phyloP scores from a whole-genome alignment of 2,888 invertebrate genomes.

The Drosophila aldrichi region DNA sequence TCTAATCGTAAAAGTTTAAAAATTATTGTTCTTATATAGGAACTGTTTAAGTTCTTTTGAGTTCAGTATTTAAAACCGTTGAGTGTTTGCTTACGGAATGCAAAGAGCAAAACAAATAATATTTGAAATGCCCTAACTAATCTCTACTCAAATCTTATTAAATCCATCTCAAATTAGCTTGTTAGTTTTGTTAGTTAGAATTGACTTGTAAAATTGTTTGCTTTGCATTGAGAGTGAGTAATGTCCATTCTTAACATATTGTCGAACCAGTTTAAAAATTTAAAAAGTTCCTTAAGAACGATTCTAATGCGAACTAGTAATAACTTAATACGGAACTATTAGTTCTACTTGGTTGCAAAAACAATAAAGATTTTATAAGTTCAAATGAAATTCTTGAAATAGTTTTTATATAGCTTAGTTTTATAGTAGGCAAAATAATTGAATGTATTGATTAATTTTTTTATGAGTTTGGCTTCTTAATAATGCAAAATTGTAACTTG shows the following conservation, averaged over 20 bases:
- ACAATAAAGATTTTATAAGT: background rate
- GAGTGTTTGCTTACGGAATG: constrained; percentile 14
- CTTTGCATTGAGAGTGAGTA: background rate
- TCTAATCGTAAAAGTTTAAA: constrained; percentile 63
- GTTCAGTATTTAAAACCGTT: constrained; percentile 65
- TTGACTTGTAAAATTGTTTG: background rate
- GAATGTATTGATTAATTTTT: no score
- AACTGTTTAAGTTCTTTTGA: constrained; percentile 59
- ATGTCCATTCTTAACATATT: background rate
- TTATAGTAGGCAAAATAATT: background rate
- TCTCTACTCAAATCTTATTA: background rate
- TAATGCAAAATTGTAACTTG: no score
- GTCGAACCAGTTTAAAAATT: no score
- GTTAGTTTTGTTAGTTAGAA: background rate
- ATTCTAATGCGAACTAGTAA: background rate
- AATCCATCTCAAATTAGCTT: background rate
- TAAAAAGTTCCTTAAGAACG: background rate
- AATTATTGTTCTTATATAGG: constrained; percentile 77
- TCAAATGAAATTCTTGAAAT: background rate
- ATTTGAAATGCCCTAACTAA: constrained; percentile 1
- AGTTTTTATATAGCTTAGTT: background rate
- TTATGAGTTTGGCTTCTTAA: no score
- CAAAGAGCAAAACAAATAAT: background rate
- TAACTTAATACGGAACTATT: background rate
- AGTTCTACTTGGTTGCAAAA: background rate